These are phyloP conservation scores for Lasioglossum lativentre DNA, from an alignment of 2,888 invertebrate genomes.

Conservation along the genomic window DNA sequence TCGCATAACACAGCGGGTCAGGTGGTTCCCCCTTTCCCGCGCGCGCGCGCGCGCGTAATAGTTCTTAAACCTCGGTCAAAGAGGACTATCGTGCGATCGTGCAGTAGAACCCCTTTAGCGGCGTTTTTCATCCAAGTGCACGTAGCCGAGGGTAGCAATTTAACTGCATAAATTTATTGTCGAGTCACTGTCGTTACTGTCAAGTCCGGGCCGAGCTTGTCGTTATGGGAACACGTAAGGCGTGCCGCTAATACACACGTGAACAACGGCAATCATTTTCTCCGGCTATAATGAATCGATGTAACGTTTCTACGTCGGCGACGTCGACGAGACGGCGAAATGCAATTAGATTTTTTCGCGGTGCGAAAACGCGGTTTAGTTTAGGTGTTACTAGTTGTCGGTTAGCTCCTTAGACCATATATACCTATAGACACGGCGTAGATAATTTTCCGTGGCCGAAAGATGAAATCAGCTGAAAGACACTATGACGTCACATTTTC, in stretches of 20 bases:
- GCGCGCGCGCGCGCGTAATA: too few species aligned
- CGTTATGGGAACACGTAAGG: conserved; percentile 38
- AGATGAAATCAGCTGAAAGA: too few species aligned
- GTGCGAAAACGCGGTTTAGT: background rate
- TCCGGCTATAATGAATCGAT: conserved; percentile 32
- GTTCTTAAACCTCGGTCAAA: conserved; percentile 21
- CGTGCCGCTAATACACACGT: conserved; percentile 48
- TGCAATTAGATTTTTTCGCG: conserved; percentile 28
- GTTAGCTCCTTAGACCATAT: too few species aligned
- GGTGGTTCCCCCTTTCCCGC: background rate
- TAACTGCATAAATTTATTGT: conserved; percentile 58
- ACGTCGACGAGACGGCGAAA: background rate
- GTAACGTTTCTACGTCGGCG: conserved; percentile 9
- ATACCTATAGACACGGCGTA: too few species aligned
- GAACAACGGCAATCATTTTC: conserved; percentile 46
- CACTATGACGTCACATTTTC: too few species aligned
- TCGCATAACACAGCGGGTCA: background rate
- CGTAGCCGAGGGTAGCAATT: conserved; percentile 50
- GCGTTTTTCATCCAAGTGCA: conserved; percentile 19
- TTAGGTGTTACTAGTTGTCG: background rate
- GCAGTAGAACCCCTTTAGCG: conserved; percentile 17
- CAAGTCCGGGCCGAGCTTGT: conserved; percentile 9
- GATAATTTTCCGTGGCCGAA: too few species aligned
- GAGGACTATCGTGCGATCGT: conserved; percentile 22
- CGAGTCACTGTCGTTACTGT: conserved; percentile 51